These are phyloP conservation scores for Euproctis similis DNA, from an alignment of 2,888 invertebrate genomes.

Conservation along the genomic window DNA sequence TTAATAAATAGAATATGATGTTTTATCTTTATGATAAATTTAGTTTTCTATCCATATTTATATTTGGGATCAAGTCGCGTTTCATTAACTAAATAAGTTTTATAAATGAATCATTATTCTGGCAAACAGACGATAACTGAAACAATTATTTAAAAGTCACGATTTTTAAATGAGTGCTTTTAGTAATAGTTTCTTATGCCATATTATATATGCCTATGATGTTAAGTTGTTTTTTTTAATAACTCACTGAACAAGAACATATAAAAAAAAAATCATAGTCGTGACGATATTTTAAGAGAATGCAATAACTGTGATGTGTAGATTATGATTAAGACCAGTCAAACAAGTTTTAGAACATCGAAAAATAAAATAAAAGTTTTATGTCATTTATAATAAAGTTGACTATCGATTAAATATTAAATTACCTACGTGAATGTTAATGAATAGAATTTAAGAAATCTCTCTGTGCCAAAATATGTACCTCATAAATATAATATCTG, in stretches of 20 bases:
- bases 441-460: constrained; percentile 73
- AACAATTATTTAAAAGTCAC: too few relatives aligned
- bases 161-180: constrained; percentile 32
- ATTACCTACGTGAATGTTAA: constrained; percentile 66
- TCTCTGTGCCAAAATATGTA: constrained; percentile 89
- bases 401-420: constrained; percentile 48
- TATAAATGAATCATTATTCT: too few relatives aligned
- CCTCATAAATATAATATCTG: constrained; percentile 79
- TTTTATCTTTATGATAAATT: too few relatives aligned
- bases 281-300: constrained; percentile 69
- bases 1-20: too few relatives aligned
- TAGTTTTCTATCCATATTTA: too few relatives aligned
- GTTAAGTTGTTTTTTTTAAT: constrained; percentile 36
- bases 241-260: too few relatives aligned
- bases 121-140: too few relatives aligned
- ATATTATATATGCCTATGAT: constrained; percentile 54
- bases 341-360: constrained; percentile 75
- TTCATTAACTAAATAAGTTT: too few relatives aligned
- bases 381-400: constrained; percentile 59
- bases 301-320: constrained; percentile 74
- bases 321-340: constrained; percentile 75
- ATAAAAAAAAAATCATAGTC: constrained; percentile 62
- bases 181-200: constrained; percentile 44
- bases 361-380: constrained; percentile 69
- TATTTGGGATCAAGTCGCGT: too few relatives aligned